Evolutionary conservation across 1,140 invertebrate species (phyloP), one percentile per base, ranked within the genome.

Genomic region (Zaprionus africanus): DNA sequence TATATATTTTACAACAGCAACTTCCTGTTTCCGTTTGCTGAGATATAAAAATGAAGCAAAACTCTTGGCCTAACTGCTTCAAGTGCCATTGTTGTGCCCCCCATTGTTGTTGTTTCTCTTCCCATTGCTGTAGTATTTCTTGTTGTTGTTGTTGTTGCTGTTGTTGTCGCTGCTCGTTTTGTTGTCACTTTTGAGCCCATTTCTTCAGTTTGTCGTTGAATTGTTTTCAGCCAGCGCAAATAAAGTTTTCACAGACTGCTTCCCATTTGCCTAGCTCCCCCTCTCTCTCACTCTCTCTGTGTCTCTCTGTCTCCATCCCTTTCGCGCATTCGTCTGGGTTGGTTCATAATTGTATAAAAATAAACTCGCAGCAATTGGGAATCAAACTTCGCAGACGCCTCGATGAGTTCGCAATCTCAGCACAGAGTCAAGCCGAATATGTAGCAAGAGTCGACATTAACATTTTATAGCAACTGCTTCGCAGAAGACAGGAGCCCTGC

Each of bases 1-100:
- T 66, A 78, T 74, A 90, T 85, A 88, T 90, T 90, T 85, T 90
- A 90, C 81, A 85, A 67, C 76, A 75, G 79, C 79, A 81, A 84
- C 85, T 77, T 90, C 85, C 85, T 64, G 81, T 65, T 90, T 90
- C 86, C 85, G 85, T 69, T 88, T 53, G 38, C 71, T 63, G 36
- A 57, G 76, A 75, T 76, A 84, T 76, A 88, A 88, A 90, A 84
- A 85, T 73, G 68, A 81, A 75, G 60, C 53, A 56, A 74, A 74
- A 74, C 75, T 67, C 60, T 22, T 62, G 41, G 43, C 51, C n/a
- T 28, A 54, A 43, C 56, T 77, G 63, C 72, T 65, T 61, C 61
- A 68, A 64, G 34, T 58, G n/a, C 53, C 41, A 53, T 17, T 67
- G n/a, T 58, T 26, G 31, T 49, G 0, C 11, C 31, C 31, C 9